Evolutionary conservation across 2,888 invertebrate genomes (phyloP).

Genomic region (Phyllotreta striolata): DNA sequence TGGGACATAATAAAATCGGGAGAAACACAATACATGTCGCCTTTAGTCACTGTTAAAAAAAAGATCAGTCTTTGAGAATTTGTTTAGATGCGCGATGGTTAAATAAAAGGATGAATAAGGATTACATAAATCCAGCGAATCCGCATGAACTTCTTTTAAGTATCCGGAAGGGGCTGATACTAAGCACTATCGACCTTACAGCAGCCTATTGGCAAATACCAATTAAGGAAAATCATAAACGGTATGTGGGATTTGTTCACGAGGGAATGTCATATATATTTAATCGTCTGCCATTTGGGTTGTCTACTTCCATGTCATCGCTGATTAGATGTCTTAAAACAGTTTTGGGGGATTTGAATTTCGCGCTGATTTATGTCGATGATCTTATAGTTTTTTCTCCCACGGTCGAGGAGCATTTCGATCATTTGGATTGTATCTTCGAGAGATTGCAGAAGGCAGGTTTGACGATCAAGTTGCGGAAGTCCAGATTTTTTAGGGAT

Average conservation of each 20-base stretch:
- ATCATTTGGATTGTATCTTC: too few species aligned
- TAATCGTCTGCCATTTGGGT: conserved; percentile 8
- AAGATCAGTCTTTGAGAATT: too few species aligned
- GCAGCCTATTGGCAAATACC: conserved; percentile 39
- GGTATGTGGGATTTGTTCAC: conserved; percentile 39
- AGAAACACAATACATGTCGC: too few species aligned
- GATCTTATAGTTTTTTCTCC: background rate
- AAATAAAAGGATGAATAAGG: background rate
- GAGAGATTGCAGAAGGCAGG: background rate
- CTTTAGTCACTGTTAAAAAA: too few species aligned
- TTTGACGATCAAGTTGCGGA: conserved; percentile 31
- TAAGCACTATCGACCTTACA: conserved; percentile 33
- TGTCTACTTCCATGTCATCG: too few species aligned
- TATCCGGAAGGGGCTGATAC: conserved; percentile 20
- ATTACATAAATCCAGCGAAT: too few species aligned
- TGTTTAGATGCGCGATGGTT: background rate
- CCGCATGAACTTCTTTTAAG: conserved; percentile 21
- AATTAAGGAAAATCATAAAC: conserved; percentile 22
- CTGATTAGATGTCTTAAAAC: background rate
- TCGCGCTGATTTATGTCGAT: background rate
- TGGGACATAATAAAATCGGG: too few species aligned
- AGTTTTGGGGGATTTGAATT: background rate
- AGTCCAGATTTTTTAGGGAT: conserved; percentile 35
- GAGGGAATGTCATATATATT: conserved; percentile 35
- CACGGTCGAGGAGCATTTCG: background rate